Evolutionary conservation across 2,797 vertebrate genomes (phyloP).

Genomic region (Atherinosoma microstoma): DNA sequence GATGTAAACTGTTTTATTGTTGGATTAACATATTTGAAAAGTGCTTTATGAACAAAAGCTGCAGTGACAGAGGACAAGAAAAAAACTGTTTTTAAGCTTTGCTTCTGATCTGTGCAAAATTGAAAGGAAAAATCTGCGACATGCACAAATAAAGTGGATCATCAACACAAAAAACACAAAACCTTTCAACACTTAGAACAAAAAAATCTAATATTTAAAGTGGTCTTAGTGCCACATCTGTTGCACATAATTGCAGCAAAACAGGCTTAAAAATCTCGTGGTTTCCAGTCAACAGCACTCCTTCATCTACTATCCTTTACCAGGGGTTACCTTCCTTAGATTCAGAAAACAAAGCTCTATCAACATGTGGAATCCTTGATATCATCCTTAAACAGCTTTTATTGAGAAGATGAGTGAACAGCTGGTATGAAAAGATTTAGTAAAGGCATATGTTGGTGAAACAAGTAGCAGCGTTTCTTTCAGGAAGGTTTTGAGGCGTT

Average conservation of each 20-base stretch:
- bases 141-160: background rate
- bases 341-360: conserved; percentile 7
- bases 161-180: background rate
- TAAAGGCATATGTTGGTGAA: background rate
- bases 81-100: background rate
- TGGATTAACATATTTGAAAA: conserved; percentile 18
- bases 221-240: background rate
- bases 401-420: background rate
- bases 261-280: background rate
- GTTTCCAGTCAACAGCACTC: conserved; percentile 16
- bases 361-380: conserved; percentile 4
- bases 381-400: background rate
- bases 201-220: background rate
- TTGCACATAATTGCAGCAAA: background rate
- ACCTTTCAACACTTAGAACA: background rate
- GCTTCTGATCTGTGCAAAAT: conserved; percentile 26
- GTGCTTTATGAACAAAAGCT: conserved; percentile 14
- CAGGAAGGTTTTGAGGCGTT: conserved; percentile 66
- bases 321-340: background rate
- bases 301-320: background rate
- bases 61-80: background rate
- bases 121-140: background rate
- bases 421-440: conserved; percentile 4
- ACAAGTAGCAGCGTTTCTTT: conserved; percentile 7
- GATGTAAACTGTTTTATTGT: background rate